A percentile compares a stretch with the other conserved stretches of the same genome.
phyloP scores from a whole-genome alignment of 2,888 invertebrate genomes.

The Acleris holmiana region DNA sequence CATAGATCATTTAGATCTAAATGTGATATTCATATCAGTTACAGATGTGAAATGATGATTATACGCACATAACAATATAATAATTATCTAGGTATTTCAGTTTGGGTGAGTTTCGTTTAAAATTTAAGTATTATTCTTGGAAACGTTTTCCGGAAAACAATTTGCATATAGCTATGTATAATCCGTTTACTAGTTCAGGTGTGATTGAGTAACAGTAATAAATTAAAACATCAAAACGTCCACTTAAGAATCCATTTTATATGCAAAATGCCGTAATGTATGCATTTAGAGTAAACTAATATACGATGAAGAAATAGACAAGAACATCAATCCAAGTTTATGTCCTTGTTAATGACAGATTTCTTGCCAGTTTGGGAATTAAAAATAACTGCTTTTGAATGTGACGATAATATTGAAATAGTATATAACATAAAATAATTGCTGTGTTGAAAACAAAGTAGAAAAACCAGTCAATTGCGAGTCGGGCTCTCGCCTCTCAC shows the following conservation, averaged over 20 bases:
- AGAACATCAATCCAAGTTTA: constrained; percentile 18
- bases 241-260: constrained; percentile 4
- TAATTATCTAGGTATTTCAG: no score
- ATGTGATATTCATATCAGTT: not conserved
- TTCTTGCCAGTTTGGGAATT: constrained; percentile 1
- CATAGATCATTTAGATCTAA: not conserved
- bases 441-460: no score
- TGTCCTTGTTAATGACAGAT: constrained; percentile 6
- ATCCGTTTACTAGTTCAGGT: not conserved
- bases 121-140: no score
- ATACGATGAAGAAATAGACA: constrained; percentile 24
- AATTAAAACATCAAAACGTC: constrained; percentile 16
- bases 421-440: no score
- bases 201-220: not conserved
- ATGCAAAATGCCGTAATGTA: constrained; percentile 27
- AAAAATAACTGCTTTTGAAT: constrained; percentile 15
- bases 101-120: no score
- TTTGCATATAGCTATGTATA: no score
- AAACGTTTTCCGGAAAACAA: no score
- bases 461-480: no score
- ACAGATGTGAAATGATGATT: no score
- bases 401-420: not conserved
- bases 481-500: no score
- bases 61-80: no score
- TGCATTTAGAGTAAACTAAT: constrained; percentile 29